A percentile compares a stretch with the other conserved stretches of the same genome.
Conservation (phyloP, 2,113 vertebrate genomes). For the Herpailurus yagouaroundi region DNA sequence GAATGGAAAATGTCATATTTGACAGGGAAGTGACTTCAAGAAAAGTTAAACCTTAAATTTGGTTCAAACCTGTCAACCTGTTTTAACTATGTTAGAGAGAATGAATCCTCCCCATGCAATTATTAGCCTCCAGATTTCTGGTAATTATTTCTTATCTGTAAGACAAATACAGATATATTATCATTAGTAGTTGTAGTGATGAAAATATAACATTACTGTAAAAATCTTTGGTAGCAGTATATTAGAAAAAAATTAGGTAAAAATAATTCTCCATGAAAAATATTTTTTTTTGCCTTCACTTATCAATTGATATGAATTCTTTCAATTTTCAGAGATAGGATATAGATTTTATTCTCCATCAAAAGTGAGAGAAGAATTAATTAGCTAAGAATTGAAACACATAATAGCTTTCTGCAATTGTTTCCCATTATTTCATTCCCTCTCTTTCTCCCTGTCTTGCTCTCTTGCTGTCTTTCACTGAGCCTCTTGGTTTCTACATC, state of each 20-base stretch:
- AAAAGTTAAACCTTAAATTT: not conserved
- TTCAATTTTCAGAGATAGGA: not conserved
- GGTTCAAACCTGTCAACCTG: not conserved
- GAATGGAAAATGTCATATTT: not conserved
- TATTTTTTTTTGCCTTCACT: not conserved
- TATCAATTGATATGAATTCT: not conserved
- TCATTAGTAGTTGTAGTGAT: not conserved
- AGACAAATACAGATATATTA: not conserved
- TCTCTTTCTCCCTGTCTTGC: not conserved
- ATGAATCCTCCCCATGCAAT: not conserved
- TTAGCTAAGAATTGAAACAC: not conserved
- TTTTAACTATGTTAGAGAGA: not conserved
- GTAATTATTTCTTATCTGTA: not conserved
- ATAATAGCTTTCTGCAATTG: not conserved
- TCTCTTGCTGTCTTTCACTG: accelerated
- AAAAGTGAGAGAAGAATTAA: not conserved
- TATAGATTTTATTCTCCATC: not conserved
- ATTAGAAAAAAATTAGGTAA: not conserved
- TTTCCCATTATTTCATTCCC: not conserved
- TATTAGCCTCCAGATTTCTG: not conserved
- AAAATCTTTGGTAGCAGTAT: not conserved
- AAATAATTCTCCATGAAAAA: not conserved
- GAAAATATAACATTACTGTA: not conserved
- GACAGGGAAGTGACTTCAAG: not conserved
- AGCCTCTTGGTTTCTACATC: not conserved